These are phyloP conservation scores for Eumeta japonica DNA, from an alignment of 1,140 invertebrate species.

Conservation along the genomic window DNA sequence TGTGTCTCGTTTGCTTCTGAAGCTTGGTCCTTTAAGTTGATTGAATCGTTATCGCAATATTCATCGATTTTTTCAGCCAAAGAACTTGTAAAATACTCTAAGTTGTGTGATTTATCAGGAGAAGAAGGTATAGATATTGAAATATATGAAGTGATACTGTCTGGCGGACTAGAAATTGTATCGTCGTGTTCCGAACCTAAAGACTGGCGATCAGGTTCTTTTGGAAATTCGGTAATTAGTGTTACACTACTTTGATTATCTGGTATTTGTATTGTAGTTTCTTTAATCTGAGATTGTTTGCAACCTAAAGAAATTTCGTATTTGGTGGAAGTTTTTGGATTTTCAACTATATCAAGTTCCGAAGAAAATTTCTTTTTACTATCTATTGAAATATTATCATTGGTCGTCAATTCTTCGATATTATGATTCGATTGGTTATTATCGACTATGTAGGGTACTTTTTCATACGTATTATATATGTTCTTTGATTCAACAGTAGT, in stretches of 20 bases:
- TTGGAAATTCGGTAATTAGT: slow-evolving; percentile 12
- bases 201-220: slow-evolving; percentile 33
- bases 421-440: slow-evolving; percentile 36
- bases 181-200: slow-evolving; percentile 48
- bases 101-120: slow-evolving; percentile 46
- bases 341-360: too few species aligned
- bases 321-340: too few species aligned
- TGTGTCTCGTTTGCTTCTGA: slow-evolving; percentile 20
- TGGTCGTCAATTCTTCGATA: slow-evolving; percentile 47
- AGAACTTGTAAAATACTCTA: slow-evolving; percentile 55
- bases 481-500: too few species aligned
- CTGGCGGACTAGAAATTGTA: slow-evolving; percentile 43
- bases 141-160: slow-evolving; percentile 55
- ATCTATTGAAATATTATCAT: slow-evolving; percentile 33
- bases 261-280: slow-evolving; percentile 8
- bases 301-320: slow-evolving; percentile 24
- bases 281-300: slow-evolving; percentile 18
- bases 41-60: slow-evolving; percentile 45
- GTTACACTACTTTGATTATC: slow-evolving; percentile 7
- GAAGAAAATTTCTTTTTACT: slow-evolving; percentile 22
- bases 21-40: slow-evolving; percentile 22
- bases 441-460: slow-evolving; percentile 14
- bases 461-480: too few species aligned
- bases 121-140: slow-evolving; percentile 50
- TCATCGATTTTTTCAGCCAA: slow-evolving; percentile 57